A percentile compares a stretch with the other conserved stretches of the same genome.
Conservation (phyloP, 2,797 vertebrate species). For the Peromyscus melanophrys region DNA sequence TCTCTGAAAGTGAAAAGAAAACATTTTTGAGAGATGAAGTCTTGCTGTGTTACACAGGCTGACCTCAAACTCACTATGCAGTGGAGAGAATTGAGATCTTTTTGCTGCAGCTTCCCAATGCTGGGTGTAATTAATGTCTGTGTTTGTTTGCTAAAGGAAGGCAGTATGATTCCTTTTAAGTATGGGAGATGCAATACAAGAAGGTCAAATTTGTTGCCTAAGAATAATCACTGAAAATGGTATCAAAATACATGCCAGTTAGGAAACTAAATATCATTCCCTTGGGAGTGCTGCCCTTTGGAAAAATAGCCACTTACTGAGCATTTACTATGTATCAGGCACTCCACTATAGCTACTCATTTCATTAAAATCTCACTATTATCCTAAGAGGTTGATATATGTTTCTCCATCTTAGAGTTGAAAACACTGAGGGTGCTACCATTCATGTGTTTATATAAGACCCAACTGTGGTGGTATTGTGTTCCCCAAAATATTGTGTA, state of each 20-base stretch:
- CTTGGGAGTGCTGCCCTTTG: background rate
- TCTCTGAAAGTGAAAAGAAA: slow-evolving; percentile 24
- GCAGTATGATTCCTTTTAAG: background rate
- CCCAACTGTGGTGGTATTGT: background rate
- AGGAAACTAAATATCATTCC: background rate
- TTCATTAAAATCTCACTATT: slow-evolving; percentile 25
- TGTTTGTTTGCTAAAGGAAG: background rate
- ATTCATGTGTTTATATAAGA: background rate
- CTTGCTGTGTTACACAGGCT: background rate
- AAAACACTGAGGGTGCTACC: slow-evolving; percentile 11
- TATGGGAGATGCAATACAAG: background rate
- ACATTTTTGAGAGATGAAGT: background rate
- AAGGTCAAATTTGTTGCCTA: background rate
- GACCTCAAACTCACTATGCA: background rate
- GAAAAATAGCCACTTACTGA: background rate
- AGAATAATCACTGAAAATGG: background rate
- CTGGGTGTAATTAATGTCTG: slow-evolving; percentile 41
- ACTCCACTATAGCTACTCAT: background rate
- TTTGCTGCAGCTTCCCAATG: background rate
- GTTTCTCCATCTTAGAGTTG: background rate
- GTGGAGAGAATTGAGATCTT: background rate
- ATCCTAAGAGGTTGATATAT: background rate
- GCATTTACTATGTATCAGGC: background rate
- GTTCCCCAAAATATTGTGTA: too few species aligned
- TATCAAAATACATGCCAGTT: background rate